A percentile compares a stretch with the other conserved stretches of the same genome.
Conservation (phyloP, 2,113 vertebrate genomes). For the Chloebia gouldiae region DNA sequence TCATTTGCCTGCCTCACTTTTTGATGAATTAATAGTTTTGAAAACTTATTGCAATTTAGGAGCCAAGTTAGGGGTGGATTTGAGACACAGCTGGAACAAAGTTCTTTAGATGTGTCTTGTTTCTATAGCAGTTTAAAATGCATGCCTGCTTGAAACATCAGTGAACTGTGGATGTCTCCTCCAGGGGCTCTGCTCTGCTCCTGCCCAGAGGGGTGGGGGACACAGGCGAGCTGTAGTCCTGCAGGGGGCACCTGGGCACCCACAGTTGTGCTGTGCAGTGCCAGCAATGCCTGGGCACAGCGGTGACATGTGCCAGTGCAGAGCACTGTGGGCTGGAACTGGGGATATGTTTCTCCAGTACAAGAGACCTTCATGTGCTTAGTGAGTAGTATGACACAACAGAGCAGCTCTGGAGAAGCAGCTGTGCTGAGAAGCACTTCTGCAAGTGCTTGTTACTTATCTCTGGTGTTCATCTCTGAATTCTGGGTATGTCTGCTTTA, state of each 20-base stretch:
- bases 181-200: too few species aligned
- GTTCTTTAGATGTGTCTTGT: background rate
- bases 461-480: background rate
- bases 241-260: fast-evolving
- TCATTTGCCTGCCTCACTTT: background rate
- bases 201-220: fast-evolving
- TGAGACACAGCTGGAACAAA: background rate
- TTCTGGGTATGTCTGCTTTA: background rate
- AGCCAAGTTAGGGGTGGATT: background rate
- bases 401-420: background rate
- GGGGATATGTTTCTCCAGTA: background rate
- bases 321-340: background rate
- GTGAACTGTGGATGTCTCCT: background rate
- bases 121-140: background rate
- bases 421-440: background rate
- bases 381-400: background rate
- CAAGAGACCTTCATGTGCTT: fast-evolving
- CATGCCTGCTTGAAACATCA: background rate
- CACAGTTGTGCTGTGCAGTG: fast-evolving
- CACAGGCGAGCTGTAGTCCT: fast-evolving
- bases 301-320: fast-evolving
- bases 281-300: background rate
- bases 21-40: background rate
- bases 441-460: background rate
- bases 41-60: background rate